Conservation (phyloP, 2,113 vertebrate genomes). For the Hirundichthys speculiger region DNA sequence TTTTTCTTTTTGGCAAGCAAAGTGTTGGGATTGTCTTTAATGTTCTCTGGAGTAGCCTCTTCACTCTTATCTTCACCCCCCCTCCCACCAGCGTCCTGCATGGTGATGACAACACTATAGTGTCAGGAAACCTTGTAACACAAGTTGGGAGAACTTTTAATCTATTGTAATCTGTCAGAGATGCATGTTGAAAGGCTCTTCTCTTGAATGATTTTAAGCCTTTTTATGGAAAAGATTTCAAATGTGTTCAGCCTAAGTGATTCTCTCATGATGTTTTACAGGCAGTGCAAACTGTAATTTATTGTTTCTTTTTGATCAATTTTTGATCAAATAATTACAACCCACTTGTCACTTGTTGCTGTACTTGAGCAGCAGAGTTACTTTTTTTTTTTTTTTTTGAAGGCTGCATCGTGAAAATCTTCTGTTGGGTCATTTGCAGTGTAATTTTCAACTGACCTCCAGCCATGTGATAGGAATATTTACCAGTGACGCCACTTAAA, state of each 20-base stretch:
- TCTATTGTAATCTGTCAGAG: conserved; percentile 47
- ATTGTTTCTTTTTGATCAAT: conserved; percentile 69
- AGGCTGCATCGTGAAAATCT: conserved; percentile 29
- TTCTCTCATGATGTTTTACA: conserved; percentile 52
- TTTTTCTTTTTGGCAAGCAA: too few species aligned
- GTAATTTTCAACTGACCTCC: conserved; percentile 36
- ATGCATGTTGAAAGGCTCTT: conserved; percentile 24
- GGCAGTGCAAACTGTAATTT: conserved; percentile 52
- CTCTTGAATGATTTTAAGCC: conserved; percentile 31
- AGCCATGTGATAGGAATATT: conserved; percentile 21
- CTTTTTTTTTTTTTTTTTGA: conserved; percentile 55
- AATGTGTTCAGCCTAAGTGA: conserved; percentile 14
- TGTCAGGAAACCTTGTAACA: conserved; percentile 42
- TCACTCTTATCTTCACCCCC: conserved; percentile 36
- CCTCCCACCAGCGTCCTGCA: conserved; percentile 1
- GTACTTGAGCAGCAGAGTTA: conserved; percentile 29
- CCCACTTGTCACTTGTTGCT: conserved; percentile 18
- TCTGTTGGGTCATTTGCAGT: conserved; percentile 17
- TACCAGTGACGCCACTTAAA: conserved; percentile 3
- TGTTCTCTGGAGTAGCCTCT: conserved; percentile 19
- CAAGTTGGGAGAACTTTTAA: conserved; percentile 26
- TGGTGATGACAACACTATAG: conserved; percentile 24
- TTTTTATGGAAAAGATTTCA: conserved; percentile 60
- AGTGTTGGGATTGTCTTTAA: conserved; percentile 28
- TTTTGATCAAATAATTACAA: conserved; percentile 38